Evolutionary conservation across 37 sponge, comb jelly and placozoan genomes (phyloP).

Genomic region (Halichondria panicea): DNA sequence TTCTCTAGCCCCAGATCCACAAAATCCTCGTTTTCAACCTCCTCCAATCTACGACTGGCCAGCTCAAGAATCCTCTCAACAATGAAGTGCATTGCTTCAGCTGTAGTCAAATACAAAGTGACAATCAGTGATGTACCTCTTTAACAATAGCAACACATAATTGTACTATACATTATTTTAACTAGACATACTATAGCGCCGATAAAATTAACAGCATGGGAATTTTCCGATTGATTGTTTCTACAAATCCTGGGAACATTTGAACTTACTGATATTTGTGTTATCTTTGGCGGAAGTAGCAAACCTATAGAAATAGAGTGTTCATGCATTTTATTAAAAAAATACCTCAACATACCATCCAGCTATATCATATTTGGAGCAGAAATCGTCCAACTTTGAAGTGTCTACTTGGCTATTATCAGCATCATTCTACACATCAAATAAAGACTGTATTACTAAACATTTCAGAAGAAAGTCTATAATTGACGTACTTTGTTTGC

Average conservation of each 20-base stretch:
- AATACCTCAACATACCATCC: slow-evolving; percentile 38
- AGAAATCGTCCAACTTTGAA: slow-evolving; percentile 34
- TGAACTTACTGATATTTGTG: slow-evolving; percentile 33
- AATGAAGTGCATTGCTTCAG: slow-evolving; percentile 33
- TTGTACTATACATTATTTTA: too few relatives aligned
- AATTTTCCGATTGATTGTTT: neutral
- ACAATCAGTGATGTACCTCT: too few relatives aligned
- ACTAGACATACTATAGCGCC: too few relatives aligned
- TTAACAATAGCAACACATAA: too few relatives aligned
- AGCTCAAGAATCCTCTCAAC: slow-evolving; percentile 28
- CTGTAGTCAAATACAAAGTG: neutral
- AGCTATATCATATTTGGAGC: slow-evolving; percentile 29
- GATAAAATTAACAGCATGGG: neutral
- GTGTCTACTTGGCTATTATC: slow-evolving; percentile 38
- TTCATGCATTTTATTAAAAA: neutral
- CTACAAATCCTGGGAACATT: neutral
- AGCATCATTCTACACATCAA: slow-evolving; percentile 15
- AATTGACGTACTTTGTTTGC: too few relatives aligned
- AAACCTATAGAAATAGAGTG: slow-evolving; percentile 3
- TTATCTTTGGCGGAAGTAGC: slow-evolving; percentile 41
- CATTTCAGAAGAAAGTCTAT: too few relatives aligned
- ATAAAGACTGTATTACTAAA: neutral
- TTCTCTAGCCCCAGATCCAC: slow-evolving; percentile 35
- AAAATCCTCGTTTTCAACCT: neutral
- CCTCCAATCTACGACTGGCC: slow-evolving; percentile 5